Evolutionary conservation across 2,888 invertebrate genomes (phyloP), one percentile per base, ranked within the genome.

Genomic region (Atrina japonica): DNA sequence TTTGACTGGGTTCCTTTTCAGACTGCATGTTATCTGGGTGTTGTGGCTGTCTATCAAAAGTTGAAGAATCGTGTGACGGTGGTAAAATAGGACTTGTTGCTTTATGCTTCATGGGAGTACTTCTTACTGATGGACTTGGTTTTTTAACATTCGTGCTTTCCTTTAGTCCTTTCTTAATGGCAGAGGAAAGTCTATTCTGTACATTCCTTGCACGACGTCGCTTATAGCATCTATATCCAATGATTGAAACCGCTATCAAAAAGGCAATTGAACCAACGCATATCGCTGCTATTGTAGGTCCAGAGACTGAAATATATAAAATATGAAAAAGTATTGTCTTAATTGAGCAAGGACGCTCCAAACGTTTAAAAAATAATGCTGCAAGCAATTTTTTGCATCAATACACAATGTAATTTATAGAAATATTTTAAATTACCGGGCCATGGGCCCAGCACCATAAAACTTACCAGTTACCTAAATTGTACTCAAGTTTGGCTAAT

Each of bases 111-210:
- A 86, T 83, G 7, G 82, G 78, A 16, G 79, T 76, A 2, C 77
- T 71, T 6, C 82, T 60, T 0, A 97, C 96, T 73, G 96, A 96
- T 0, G 97, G 96, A n/a, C 95, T 96, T 14, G 40, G 63, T 91
- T 97, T 97, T 92, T 96, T 96, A 89, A 83, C 75, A 18, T 83
- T 80, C 30, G 82, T 77, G 66, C 82, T 84, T 67, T 87, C 86
- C 69, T 88, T 86, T n/a, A 90, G 83, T 6, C 89, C 89, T 60
- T 88, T 88, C 71, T 88, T 88, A 60, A 89, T 89, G 66, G 89
- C 90, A 25, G 87, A 84, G 9, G 88, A 88, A 35, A 89, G 84
- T 11, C 88, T 77, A 70, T 81, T 86, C 64, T 85, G 85, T 21
- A 85, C 84, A 65, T 83, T 89, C 78, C 91, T 90, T 75, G 91